Percentiles rank a stretch among this genome's conserved stretches.
Evolutionary conservation across 2,797 vertebrate species (phyloP).

Genomic region (Phataginus tricuspis): DNA sequence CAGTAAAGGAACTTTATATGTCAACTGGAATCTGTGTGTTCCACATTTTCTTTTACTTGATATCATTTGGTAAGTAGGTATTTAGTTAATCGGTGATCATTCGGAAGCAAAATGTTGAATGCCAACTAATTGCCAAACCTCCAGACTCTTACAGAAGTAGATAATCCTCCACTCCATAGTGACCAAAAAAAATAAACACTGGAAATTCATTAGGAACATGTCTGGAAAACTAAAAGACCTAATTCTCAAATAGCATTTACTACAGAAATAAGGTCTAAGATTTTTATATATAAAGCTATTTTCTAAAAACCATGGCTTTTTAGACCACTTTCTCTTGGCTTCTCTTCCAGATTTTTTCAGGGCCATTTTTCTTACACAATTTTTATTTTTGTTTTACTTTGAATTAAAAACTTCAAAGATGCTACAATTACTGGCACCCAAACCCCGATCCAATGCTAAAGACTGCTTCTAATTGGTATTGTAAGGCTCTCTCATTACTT

Average conservation of each 20-base stretch:
- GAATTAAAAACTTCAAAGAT: background rate
- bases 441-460: background rate
- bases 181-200: background rate
- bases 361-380: background rate
- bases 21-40: background rate
- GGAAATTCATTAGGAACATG: background rate
- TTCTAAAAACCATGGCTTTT: background rate
- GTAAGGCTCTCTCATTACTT: background rate
- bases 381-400: slow-evolving; percentile 12
- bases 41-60: background rate
- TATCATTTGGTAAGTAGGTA: background rate
- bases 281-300: background rate
- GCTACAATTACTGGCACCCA: background rate
- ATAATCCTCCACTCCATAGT: background rate
- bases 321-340: background rate
- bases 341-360: background rate
- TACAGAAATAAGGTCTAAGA: background rate
- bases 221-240: background rate
- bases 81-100: background rate
- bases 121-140: background rate
- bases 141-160: background rate
- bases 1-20: background rate
- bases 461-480: background rate
- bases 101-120: background rate
- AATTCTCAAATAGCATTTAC: background rate